Evolutionary conservation across 1,140 invertebrate species (phyloP), one percentile per base, ranked within the genome.

Genomic region (Drosophila miranda): DNA sequence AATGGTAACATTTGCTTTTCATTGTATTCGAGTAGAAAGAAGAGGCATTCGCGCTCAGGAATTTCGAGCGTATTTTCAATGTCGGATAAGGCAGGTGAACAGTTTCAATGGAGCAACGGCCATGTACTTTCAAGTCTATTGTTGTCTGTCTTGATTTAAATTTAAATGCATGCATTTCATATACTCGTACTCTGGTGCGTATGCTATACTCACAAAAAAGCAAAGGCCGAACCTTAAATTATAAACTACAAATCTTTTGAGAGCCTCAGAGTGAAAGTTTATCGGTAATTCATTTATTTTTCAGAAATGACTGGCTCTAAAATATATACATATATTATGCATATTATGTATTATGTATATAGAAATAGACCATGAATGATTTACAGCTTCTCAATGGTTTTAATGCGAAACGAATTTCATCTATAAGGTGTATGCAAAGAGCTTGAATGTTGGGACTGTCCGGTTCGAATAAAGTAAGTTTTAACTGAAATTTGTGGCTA

Each of bases 201-300:
- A 56, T 23, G 16, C 53, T 8, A 56, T 23, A 26, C 53, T 28
- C 41, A 44, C 53, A 55, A 26, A 28, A 43, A 14, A 44, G 38
- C 53, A 54, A 19, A 49, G 64, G 57, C 34, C 62, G 50, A 59
- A 75, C 59, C 28, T 52, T 41, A 49, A 66, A 23, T 28, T 45
- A 46, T 68, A 60, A 71, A 56, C 49, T 59, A 38, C 1, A 38
- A 34, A 38, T 13, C 11, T 61, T 43, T 57, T 61, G 66, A 59
- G 45, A 42, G 43, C 34, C 66, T 60, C 58, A 52, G 67, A 75
- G 75, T 78, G 75, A 78, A 78, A 78, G 75, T 78, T 46, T 71
- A 75, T 78, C 67, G 53, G 53, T 41, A 78, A 75, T 71, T 67
- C 54, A 78, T 62, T 57, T 48, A 64, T 49, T 46, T 74, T 60